phyloP scores from a whole-genome alignment of 2,797 vertebrate species.

The Trematomus bernacchii region DNA sequence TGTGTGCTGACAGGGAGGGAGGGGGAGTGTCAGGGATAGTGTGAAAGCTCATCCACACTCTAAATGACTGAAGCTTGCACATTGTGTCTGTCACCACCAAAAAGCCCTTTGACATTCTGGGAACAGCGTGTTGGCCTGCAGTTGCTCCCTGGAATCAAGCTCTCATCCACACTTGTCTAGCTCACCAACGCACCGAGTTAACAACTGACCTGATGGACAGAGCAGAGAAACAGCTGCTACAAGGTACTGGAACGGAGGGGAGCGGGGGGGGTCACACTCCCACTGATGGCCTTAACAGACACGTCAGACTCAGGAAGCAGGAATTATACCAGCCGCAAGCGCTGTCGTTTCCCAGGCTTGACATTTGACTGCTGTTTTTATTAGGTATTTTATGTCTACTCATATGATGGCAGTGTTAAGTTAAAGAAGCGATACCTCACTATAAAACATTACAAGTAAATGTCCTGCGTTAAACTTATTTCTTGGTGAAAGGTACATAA shows the following conservation, averaged over 20 bases:
- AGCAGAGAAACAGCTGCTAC: conserved; percentile 80
- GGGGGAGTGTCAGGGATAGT: conserved; percentile 26
- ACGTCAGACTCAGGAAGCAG: conserved; percentile 42
- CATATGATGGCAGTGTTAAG: neutral
- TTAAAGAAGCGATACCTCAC: neutral
- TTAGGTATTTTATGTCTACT: neutral
- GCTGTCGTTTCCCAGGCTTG: conserved; percentile 33
- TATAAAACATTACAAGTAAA: neutral
- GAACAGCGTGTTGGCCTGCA: conserved; percentile 70
- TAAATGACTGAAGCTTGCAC: conserved; percentile 60
- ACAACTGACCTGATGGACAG: conserved; percentile 79
- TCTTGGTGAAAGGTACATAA: neutral
- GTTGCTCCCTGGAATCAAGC: conserved; percentile 78
- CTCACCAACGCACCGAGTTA: conserved; percentile 62
- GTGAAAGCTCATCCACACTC: conserved; percentile 42
- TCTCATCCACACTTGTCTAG: conserved; percentile 73
- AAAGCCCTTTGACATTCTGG: conserved; percentile 72
- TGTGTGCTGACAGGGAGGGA: conserved; percentile 43
- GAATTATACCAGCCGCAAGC: conserved; percentile 37
- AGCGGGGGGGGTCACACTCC: conserved; percentile 42
- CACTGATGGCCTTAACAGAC: conserved; percentile 75
- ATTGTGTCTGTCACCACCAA: conserved; percentile 75
- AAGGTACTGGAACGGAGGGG: conserved; percentile 63
- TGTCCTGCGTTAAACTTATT: neutral
- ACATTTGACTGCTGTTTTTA: conserved; percentile 15